Percentiles rank a stretch among this genome's conserved stretches.
phyloP scores from a whole-genome alignment of 2,888 invertebrate species.

The Andrena camellia region DNA sequence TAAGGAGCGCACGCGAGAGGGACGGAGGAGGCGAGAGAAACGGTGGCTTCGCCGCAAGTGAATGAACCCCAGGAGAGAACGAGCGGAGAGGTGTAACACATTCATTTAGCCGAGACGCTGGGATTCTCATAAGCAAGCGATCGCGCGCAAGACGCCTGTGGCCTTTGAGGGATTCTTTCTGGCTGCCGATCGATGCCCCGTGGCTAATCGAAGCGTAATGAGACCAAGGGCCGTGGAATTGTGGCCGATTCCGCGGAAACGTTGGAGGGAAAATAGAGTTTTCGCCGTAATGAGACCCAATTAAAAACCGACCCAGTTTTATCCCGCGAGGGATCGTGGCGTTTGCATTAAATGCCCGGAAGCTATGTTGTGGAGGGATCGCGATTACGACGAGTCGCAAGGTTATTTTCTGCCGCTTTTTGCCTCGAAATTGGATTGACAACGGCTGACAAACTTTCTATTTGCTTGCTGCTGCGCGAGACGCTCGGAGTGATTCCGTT shows the following conservation, averaged over 20 bases:
- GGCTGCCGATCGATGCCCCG: neutral
- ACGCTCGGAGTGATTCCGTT: too few relatives aligned
- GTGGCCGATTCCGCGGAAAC: neutral
- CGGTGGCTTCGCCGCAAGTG: slow-evolving; percentile 59
- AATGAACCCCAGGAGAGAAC: slow-evolving; percentile 68
- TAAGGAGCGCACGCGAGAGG: slow-evolving; percentile 50
- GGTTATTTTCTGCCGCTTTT: neutral
- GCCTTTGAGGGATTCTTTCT: too few relatives aligned
- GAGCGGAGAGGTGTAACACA: slow-evolving; percentile 70
- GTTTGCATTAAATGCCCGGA: slow-evolving; percentile 3
- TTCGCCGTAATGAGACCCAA: neutral
- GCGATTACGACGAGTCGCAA: neutral
- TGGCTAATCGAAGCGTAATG: neutral
- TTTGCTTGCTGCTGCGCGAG: too few relatives aligned
- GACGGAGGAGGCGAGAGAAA: slow-evolving; percentile 24
- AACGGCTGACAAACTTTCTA: too few relatives aligned
- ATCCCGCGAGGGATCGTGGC: neutral
- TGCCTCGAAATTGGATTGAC: neutral
- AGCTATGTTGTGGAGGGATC: neutral
- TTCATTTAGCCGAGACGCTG: slow-evolving; percentile 68
- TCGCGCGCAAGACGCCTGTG: neutral
- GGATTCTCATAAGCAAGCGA: slow-evolving; percentile 61
- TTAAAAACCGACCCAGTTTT: slow-evolving; percentile 4
- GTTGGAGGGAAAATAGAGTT: neutral
- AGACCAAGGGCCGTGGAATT: neutral